Conservation (phyloP, 2,113 vertebrate genomes). For the Phalacrocorax pelagicus region DNA sequence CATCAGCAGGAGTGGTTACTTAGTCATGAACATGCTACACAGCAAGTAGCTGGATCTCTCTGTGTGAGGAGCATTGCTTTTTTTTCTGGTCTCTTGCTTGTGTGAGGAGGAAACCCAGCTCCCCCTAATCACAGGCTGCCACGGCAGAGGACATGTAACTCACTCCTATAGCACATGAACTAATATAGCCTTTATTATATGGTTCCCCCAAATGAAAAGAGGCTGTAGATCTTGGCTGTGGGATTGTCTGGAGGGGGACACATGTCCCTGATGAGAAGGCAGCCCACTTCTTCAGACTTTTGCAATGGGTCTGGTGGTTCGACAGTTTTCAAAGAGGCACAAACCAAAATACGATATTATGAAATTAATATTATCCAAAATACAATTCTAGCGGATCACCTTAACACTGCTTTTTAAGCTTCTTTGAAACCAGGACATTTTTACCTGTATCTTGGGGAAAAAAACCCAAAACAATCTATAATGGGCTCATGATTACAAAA, state of each 20-base stretch:
- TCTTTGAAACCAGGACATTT: background rate
- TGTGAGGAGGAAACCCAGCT: background rate
- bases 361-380: background rate
- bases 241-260: background rate
- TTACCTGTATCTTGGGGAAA: background rate
- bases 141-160: background rate
- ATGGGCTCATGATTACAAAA: background rate
- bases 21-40: background rate
- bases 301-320: background rate
- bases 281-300: background rate
- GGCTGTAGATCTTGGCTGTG: background rate
- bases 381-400: background rate
- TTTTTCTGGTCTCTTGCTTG: background rate
- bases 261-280: background rate
- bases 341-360: background rate
- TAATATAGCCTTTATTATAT: background rate
- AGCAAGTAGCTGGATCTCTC: background rate
- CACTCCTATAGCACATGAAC: background rate
- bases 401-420: background rate
- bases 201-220: background rate
- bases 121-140: background rate
- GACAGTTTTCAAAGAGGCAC: background rate
- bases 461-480: background rate
- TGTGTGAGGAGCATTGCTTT: background rate
- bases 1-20: background rate